Conservation (phyloP, 2,888 invertebrate genomes). For the Tiliacea aurago region DNA sequence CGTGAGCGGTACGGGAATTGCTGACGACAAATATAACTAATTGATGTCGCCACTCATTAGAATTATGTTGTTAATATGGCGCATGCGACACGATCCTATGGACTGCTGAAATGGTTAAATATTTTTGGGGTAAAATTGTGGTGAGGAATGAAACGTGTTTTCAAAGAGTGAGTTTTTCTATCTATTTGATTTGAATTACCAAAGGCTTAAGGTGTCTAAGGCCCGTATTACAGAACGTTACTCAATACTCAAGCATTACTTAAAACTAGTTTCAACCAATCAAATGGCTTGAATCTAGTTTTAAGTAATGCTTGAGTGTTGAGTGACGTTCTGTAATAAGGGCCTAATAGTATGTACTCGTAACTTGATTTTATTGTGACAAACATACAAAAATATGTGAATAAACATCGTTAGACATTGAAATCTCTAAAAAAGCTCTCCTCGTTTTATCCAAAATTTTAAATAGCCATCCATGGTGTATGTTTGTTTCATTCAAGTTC, state of each 20-base stretch:
- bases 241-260: too few relatives aligned
- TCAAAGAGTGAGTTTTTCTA: neutral
- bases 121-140: slow-evolving; percentile 28
- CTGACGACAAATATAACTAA: slow-evolving; percentile 77
- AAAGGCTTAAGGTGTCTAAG: neutral
- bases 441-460: neutral
- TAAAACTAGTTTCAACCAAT: too few relatives aligned
- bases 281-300: too few relatives aligned
- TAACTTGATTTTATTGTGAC: neutral
- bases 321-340: too few relatives aligned
- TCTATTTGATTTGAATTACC: too few relatives aligned
- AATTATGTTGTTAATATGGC: slow-evolving; percentile 74
- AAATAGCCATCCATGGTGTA: neutral
- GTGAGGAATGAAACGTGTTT: slow-evolving; percentile 2
- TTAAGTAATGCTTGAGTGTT: too few relatives aligned
- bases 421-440: neutral
- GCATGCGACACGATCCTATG: slow-evolving; percentile 70
- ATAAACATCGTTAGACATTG: neutral
- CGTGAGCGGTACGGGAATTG: slow-evolving; percentile 70
- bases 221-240: too few relatives aligned
- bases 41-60: slow-evolving; percentile 79
- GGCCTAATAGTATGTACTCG: too few relatives aligned
- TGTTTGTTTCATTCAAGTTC: neutral
- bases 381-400: neutral
- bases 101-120: slow-evolving; percentile 51